Conservation (phyloP, 1,140 invertebrate genomes). For the Hermetia illucens region DNA sequence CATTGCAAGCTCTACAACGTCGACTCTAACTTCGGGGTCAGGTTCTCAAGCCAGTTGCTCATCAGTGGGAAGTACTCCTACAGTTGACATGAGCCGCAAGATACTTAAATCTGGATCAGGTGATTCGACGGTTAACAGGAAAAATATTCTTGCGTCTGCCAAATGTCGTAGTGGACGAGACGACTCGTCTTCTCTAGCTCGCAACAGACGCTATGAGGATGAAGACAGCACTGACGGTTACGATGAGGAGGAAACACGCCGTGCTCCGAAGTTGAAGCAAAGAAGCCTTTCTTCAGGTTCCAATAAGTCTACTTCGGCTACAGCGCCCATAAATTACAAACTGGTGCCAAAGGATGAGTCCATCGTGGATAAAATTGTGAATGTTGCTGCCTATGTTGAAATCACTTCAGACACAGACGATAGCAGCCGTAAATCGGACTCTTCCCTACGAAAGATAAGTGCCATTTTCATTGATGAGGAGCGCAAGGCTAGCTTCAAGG, state of each 20-base stretch:
- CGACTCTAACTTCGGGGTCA: constrained; percentile 43
- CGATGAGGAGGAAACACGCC: constrained; percentile 20
- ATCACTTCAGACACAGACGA: constrained; percentile 26
- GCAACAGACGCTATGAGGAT: constrained; percentile 15
- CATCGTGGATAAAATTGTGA: constrained; percentile 27
- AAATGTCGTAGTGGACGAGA: constrained; percentile 65
- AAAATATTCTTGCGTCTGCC: constrained; percentile 75
- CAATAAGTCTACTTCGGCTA: constrained; percentile 1
- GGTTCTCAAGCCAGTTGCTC: constrained; percentile 52
- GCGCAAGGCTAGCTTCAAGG: constrained; percentile 29
- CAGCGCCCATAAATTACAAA: constrained; percentile 20
- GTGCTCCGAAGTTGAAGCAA: constrained; percentile 16
- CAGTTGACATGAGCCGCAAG: constrained; percentile 38
- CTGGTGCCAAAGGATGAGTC: constrained; percentile 10
- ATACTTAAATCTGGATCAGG: constrained; percentile 62
- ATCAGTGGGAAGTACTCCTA: constrained; percentile 42
- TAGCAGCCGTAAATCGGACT: constrained; percentile 23
- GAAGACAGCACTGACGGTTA: constrained; percentile 26
- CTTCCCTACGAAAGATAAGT: constrained; percentile 26
- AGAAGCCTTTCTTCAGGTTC: constrained; percentile 9
- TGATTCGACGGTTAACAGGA: constrained; percentile 53
- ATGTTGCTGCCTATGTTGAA: constrained; percentile 29
- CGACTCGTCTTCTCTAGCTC: constrained; percentile 14
- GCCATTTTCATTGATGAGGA: constrained; percentile 31
- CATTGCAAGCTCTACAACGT: constrained; percentile 43